These are phyloP conservation scores for Pelobates fuscus DNA, from an alignment of 2,113 vertebrate species.

Conservation along the genomic window DNA sequence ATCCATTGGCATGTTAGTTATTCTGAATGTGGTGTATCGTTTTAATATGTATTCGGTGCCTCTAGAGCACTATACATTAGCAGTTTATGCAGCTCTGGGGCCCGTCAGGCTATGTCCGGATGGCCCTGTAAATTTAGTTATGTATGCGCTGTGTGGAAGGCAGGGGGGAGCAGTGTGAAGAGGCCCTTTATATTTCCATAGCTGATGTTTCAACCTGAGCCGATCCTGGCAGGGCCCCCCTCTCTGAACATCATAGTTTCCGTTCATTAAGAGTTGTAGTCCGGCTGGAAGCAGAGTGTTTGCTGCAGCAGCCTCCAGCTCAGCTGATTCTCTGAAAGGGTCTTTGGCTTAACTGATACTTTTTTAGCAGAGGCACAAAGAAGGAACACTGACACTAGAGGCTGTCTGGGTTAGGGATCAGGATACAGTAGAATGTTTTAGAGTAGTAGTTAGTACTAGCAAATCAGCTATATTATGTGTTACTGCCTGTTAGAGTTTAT, in stretches of 20 bases:
- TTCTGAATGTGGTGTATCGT: too few relatives aligned
- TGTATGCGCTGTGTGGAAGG: constrained; percentile 5
- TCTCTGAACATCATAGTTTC: constrained; percentile 50
- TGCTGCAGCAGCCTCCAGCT: constrained; percentile 28
- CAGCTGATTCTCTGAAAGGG: constrained; percentile 45
- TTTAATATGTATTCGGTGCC: too few relatives aligned
- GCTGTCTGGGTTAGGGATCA: too few relatives aligned
- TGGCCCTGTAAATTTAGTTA: constrained; percentile 20
- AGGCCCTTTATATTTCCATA: constrained; percentile 49
- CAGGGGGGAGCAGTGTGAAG: constrained; percentile 26
- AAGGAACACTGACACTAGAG: background rate
- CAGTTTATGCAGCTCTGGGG: constrained; percentile 3
- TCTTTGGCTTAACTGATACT: constrained; percentile 9
- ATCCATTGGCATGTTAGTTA: too few relatives aligned
- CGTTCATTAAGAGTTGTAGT: constrained; percentile 49
- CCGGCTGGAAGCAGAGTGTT: constrained; percentile 32
- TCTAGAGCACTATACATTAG: constrained; percentile 9
- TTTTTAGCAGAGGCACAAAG: constrained; percentile 22
- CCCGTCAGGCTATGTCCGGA: constrained; percentile 14
- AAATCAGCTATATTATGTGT: too few relatives aligned
- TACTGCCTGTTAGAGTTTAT: too few relatives aligned
- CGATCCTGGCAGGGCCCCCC: constrained; percentile 45
- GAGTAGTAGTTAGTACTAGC: too few relatives aligned
- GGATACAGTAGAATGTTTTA: too few relatives aligned
- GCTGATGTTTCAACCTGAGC: constrained; percentile 49